Evolutionary conservation across 1,140 invertebrate genomes (phyloP).

Genomic region (Brachionus asplanchnoidis): DNA sequence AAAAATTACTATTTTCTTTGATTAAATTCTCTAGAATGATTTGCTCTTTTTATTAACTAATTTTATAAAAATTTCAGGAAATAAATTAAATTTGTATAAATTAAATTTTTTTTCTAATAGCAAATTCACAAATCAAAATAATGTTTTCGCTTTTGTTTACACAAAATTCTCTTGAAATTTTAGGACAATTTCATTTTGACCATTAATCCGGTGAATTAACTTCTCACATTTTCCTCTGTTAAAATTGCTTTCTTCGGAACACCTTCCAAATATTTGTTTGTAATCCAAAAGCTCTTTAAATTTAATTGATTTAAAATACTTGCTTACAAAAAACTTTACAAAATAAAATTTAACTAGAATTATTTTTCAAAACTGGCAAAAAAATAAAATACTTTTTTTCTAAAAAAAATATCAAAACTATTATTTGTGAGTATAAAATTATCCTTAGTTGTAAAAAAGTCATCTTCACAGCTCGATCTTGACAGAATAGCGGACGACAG

Average conservation of each 20-base stretch:
- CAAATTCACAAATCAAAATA: too few relatives aligned
- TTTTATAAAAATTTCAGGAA: too few relatives aligned
- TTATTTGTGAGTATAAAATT: slow-evolving; percentile 20
- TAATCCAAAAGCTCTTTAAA: background rate
- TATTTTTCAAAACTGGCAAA: background rate
- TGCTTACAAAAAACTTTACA: background rate
- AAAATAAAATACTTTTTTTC: slow-evolving; percentile 1
- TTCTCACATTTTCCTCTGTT: background rate
- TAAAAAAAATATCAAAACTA: slow-evolving; percentile 1
- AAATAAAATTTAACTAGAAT: background rate
- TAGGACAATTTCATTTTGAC: background rate
- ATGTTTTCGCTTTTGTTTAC: background rate
- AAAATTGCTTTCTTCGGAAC: background rate
- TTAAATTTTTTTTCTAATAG: too few relatives aligned
- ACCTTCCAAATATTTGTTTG: background rate
- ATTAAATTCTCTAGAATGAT: too few relatives aligned
- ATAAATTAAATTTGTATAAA: too few relatives aligned
- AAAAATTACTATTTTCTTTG: too few relatives aligned
- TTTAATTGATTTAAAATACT: background rate
- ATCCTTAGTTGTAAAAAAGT: slow-evolving; percentile 20
- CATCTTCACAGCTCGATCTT: slow-evolving; percentile 27
- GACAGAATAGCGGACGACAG: slow-evolving; percentile 11
- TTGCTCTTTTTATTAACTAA: too few relatives aligned
- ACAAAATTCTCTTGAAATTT: background rate
- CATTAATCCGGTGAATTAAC: background rate